These are phyloP conservation scores for roundworm (Caenorhabditis elegans) DNA, from an alignment of 1,140 invertebrate genomes.

Conservation along the genomic window DNA sequence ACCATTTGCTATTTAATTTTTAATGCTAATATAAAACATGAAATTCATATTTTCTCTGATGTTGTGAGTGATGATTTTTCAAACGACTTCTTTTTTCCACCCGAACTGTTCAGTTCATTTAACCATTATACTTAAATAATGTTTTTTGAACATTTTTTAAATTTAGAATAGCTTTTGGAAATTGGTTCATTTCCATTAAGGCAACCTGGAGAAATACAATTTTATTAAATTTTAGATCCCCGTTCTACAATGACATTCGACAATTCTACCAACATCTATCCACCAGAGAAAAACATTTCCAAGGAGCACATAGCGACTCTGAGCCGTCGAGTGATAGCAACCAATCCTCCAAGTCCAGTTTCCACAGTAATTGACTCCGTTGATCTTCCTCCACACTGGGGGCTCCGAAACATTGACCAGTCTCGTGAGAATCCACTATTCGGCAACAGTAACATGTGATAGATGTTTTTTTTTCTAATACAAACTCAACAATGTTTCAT, in stretches of 20 bases:
- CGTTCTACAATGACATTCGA: background rate
- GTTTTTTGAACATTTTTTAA: background rate
- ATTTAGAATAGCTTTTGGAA: background rate
- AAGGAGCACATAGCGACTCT: background rate
- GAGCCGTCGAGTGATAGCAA: background rate
- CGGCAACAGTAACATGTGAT: background rate
- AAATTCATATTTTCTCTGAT: too few relatives aligned
- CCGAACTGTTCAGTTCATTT: too few relatives aligned
- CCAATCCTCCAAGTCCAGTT: slow-evolving; percentile 17
- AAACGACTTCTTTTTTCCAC: too few relatives aligned
- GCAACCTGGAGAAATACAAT: background rate
- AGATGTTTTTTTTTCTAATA: too few relatives aligned
- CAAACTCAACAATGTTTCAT: too few relatives aligned
- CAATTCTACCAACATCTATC: background rate
- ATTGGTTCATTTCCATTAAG: too few relatives aligned
- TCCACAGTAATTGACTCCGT: slow-evolving; percentile 19
- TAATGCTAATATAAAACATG: too few relatives aligned
- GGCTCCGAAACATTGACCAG: slow-evolving; percentile 4
- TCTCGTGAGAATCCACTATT: background rate
- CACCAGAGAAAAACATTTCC: slow-evolving; percentile 1
- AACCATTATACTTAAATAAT: too few relatives aligned
- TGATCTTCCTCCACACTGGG: slow-evolving; percentile 2
- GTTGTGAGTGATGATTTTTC: too few relatives aligned
- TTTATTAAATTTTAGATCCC: background rate
- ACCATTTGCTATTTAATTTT: too few relatives aligned